phyloP scores from a whole-genome alignment of 1,140 invertebrate species.

The Pseudomyrmex cubaensis region DNA sequence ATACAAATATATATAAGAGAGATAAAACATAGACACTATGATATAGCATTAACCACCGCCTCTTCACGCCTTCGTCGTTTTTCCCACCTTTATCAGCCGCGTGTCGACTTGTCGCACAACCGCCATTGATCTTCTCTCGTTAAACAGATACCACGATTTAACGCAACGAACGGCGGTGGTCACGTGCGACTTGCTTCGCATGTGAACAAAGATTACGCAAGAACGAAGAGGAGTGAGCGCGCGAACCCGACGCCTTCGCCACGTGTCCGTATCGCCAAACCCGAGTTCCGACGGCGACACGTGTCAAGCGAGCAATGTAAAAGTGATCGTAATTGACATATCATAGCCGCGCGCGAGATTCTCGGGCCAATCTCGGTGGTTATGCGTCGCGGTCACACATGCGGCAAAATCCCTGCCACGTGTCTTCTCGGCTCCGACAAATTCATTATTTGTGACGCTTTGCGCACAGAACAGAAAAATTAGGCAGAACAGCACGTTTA shows the following conservation, averaged over 20 bases:
- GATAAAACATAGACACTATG: neutral
- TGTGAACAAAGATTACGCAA: slow-evolving; percentile 36
- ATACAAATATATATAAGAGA: neutral
- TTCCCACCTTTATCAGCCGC: slow-evolving; percentile 20
- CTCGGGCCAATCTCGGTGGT: slow-evolving; percentile 70
- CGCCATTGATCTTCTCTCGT: slow-evolving; percentile 39
- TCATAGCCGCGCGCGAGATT: slow-evolving; percentile 70
- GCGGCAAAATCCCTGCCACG: slow-evolving; percentile 28
- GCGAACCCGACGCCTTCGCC: slow-evolving; percentile 49
- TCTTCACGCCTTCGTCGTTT: slow-evolving; percentile 32
- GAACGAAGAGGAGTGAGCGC: slow-evolving; percentile 42
- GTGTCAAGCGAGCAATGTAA: slow-evolving; percentile 59
- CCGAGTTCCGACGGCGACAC: slow-evolving; percentile 56
- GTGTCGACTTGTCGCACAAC: neutral
- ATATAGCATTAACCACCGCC: too few relatives aligned
- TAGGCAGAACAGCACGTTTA: neutral
- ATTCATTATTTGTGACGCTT: slow-evolving; percentile 46
- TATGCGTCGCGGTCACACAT: slow-evolving; percentile 1
- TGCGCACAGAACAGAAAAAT: slow-evolving; percentile 29
- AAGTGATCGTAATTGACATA: slow-evolving; percentile 79
- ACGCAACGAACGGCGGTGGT: slow-evolving; percentile 22
- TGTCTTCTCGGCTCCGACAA: slow-evolving; percentile 10
- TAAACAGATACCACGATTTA: slow-evolving; percentile 58
- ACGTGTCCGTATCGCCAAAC: slow-evolving; percentile 68
- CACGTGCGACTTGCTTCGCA: slow-evolving; percentile 60